phyloP scores from a whole-genome alignment of 2,797 vertebrate genomes.

The Delichon dasypus region DNA sequence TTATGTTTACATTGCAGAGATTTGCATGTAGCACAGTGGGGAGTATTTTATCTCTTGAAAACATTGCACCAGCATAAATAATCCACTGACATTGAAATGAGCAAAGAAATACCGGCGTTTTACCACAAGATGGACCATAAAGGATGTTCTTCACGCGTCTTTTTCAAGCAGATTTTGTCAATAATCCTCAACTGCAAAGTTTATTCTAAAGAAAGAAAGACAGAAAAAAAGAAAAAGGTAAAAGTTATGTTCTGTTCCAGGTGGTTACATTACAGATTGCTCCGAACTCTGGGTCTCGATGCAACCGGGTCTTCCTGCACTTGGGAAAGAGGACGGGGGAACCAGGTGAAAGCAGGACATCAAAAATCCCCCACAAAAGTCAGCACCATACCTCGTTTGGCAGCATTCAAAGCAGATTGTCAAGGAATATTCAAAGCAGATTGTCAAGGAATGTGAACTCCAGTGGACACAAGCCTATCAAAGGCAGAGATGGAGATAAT shows the following conservation, averaged over 20 bases:
- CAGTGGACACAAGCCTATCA: neutral
- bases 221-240: neutral
- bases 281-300: neutral
- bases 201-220: neutral
- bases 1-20: conserved; percentile 59
- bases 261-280: neutral
- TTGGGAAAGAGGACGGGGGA: neutral
- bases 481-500: neutral
- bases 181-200: conserved; percentile 12
- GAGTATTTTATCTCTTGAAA: conserved; percentile 68
- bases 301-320: neutral
- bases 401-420: neutral
- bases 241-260: neutral
- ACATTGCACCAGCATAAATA: conserved; percentile 64
- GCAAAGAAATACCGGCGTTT: conserved; percentile 38
- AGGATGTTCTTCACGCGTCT: neutral
- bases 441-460: neutral
- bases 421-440: neutral
- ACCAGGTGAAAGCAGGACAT: neutral
- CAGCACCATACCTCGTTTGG: neutral
- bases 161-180: conserved; percentile 47
- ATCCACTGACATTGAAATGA: conserved; percentile 57
- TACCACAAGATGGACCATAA: conserved; percentile 61
- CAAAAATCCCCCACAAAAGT: neutral
- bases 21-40: conserved; percentile 63